These are phyloP conservation scores for Peromyscus eremicus DNA, from an alignment of 2,797 vertebrate genomes.

Conservation along the genomic window DNA sequence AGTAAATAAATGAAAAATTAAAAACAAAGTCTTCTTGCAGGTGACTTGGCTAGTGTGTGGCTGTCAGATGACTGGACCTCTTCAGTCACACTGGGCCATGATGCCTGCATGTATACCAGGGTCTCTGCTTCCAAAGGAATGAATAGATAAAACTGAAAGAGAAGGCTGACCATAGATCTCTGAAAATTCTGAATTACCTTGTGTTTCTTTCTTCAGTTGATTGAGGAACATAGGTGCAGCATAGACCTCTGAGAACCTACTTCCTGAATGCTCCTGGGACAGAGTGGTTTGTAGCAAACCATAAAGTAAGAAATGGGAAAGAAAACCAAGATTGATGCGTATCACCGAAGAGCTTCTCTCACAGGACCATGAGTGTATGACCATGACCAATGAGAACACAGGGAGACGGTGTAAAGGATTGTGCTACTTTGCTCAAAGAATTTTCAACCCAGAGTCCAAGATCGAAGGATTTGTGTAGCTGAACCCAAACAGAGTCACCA, in stretches of 20 bases:
- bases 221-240: not conserved
- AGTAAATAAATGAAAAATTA: not conserved
- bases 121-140: conserved; percentile 19
- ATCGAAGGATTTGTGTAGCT: not conserved
- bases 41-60: not conserved
- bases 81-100: not conserved
- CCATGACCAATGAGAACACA: not conserved
- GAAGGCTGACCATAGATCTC: not conserved
- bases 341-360: not conserved
- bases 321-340: not conserved
- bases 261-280: not conserved
- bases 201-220: not conserved
- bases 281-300: not conserved
- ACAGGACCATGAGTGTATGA: not conserved
- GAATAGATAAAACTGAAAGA: not conserved
- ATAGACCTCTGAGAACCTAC: not conserved
- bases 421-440: not conserved
- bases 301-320: not conserved
- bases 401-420: not conserved
- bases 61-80: not conserved
- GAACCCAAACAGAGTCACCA: not conserved
- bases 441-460: not conserved
- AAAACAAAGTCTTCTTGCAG: not conserved
- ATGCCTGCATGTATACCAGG: not conserved
- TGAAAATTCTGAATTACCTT: not conserved